Conservation (phyloP, 2,113 vertebrate species). For the Clinocottus analis region DNA sequence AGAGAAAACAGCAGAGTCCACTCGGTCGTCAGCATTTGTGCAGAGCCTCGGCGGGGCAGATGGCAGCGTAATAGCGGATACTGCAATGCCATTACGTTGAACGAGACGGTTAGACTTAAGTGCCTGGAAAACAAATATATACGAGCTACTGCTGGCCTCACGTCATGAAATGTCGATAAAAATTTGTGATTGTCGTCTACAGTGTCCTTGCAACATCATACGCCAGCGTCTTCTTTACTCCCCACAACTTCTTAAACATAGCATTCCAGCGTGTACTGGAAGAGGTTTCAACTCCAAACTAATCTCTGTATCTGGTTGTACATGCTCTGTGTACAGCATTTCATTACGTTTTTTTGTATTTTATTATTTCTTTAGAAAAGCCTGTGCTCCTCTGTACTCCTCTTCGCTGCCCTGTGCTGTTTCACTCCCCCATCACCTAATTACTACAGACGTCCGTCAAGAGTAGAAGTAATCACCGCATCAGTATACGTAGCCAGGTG, state of each 20-base stretch:
- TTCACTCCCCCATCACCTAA: conserved; percentile 35
- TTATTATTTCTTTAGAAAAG: not conserved
- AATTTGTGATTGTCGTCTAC: conserved; percentile 1
- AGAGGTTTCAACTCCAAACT: not conserved
- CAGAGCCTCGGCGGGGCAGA: conserved; percentile 9
- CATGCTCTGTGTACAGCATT: not conserved
- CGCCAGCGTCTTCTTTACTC: not conserved
- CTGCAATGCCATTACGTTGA: conserved; percentile 5
- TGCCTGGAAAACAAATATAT: conserved; percentile 1
- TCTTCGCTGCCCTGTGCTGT: too few species aligned
- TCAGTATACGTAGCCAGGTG: conserved; percentile 13
- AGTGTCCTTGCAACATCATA: not conserved
- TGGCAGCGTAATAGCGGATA: not conserved
- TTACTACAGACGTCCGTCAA: conserved; percentile 24
- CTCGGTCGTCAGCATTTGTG: not conserved
- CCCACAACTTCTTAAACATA: not conserved
- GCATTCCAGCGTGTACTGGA: not conserved
- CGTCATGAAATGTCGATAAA: conserved; percentile 14
- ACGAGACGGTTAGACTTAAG: conserved; percentile 5
- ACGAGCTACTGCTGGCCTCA: not conserved
- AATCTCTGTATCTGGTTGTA: too few species aligned
- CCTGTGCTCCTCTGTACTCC: not conserved
- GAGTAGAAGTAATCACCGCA: conserved; percentile 23
- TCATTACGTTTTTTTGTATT: not conserved
- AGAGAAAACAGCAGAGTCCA: not conserved